These are phyloP conservation scores for Polypterus senegalus DNA, from an alignment of 2,113 vertebrate genomes.

Conservation along the genomic window DNA sequence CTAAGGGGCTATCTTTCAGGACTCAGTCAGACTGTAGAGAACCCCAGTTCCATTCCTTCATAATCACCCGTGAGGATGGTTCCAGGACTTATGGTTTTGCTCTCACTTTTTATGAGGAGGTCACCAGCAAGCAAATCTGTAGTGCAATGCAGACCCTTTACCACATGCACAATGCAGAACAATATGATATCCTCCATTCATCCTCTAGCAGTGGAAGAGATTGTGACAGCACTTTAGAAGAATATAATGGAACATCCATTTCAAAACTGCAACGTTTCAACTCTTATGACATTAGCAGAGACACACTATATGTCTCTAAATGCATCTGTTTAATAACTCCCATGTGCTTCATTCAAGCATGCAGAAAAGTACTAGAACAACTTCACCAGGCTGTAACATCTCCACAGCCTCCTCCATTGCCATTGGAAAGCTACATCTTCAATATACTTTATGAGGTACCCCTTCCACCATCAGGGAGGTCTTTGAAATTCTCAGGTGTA, in stretches of 20 bases:
- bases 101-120: slow-evolving; percentile 95
- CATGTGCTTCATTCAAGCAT: slow-evolving; percentile 91
- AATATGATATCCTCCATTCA: slow-evolving; percentile 76
- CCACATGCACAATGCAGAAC: slow-evolving; percentile 96
- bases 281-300: slow-evolving; percentile 92
- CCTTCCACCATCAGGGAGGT: slow-evolving; percentile 80
- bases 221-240: slow-evolving; percentile 45
- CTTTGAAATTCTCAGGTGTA: slow-evolving; percentile 89
- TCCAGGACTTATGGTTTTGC: slow-evolving; percentile 93
- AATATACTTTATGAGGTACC: slow-evolving; percentile 96
- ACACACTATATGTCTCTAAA: slow-evolving; percentile 92
- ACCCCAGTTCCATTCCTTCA: slow-evolving; percentile 92
- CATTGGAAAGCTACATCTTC: slow-evolving; percentile 95
- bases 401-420: slow-evolving; percentile 80
- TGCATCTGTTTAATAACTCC: slow-evolving; percentile 94
- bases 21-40: slow-evolving; percentile 80
- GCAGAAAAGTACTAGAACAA: slow-evolving; percentile 78
- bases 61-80: slow-evolving; percentile 96
- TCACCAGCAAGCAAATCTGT: slow-evolving; percentile 98
- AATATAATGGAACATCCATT: slow-evolving; percentile 63
- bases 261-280: slow-evolving; percentile 90
- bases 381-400: slow-evolving; percentile 87
- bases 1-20: slow-evolving; percentile 91
- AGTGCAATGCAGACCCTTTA: slow-evolving; percentile 98
- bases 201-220: slow-evolving; percentile 39